Percentiles rank a stretch among this genome's conserved stretches.
Conservation (phyloP, 2,113 vertebrate species). For the Leptocoma aspasia region DNA sequence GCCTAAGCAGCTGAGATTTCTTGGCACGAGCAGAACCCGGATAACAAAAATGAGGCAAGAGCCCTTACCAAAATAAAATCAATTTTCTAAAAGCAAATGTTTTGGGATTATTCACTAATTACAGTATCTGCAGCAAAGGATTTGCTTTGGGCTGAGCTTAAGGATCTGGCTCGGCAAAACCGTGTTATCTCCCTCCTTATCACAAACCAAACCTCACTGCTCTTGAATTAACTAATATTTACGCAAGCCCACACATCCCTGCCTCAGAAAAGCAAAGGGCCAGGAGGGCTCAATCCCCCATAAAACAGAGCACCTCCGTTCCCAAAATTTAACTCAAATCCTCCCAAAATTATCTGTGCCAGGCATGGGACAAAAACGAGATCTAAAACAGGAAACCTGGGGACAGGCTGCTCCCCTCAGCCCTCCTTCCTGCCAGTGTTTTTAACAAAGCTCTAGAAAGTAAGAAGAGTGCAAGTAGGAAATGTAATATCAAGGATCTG, state of each 20-base stretch:
- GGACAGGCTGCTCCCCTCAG: constrained; percentile 18
- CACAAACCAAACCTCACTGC: background rate
- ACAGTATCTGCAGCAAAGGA: background rate
- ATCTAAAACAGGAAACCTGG: background rate
- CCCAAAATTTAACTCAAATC: background rate
- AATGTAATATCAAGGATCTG: constrained; percentile 12
- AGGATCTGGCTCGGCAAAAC: background rate
- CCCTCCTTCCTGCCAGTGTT: constrained; percentile 41
- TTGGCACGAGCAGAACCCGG: background rate
- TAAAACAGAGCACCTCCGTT: background rate
- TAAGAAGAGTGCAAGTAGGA: constrained; percentile 15
- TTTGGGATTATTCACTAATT: background rate
- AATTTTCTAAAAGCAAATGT: background rate
- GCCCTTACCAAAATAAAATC: background rate
- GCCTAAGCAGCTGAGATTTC: background rate
- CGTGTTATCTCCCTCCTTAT: background rate
- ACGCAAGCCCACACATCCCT: background rate
- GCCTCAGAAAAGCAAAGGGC: background rate
- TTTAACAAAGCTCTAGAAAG: constrained; percentile 28
- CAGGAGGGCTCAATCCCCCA: background rate
- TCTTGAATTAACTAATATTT: background rate
- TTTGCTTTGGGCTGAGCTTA: background rate
- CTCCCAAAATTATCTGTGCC: background rate
- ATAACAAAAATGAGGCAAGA: background rate
- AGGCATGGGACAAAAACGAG: background rate